Evolutionary conservation across 2,888 invertebrate genomes (phyloP).

Genomic region (Zaprionus bogoriensis): DNA sequence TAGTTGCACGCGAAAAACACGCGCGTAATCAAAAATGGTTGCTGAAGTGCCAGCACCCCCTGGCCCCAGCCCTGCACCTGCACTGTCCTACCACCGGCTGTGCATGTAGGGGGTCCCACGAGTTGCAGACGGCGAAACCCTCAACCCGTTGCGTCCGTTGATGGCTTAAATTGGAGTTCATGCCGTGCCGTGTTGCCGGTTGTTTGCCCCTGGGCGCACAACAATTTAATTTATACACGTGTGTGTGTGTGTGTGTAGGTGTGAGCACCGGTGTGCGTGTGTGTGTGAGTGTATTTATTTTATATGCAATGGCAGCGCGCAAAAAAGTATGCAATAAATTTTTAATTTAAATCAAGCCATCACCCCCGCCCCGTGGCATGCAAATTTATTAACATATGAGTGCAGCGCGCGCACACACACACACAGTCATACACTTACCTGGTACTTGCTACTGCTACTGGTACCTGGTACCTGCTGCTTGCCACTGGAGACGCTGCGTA

Average conservation of each 20-base stretch:
- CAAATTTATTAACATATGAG: slow-evolving; percentile 57
- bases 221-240: slow-evolving; percentile 65
- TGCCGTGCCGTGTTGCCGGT: slow-evolving; percentile 57
- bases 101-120: too few species aligned
- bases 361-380: slow-evolving; percentile 17
- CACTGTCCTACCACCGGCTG: too few species aligned
- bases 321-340: slow-evolving; percentile 77
- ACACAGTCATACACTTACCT: slow-evolving; percentile 21
- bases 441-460: not conserved
- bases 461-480: not conserved
- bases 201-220: slow-evolving; percentile 57
- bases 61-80: not conserved
- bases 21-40: slow-evolving; percentile 74
- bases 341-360: slow-evolving; percentile 75
- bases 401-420: slow-evolving; percentile 23
- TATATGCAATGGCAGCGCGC: slow-evolving; percentile 51
- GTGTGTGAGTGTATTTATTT: slow-evolving; percentile 34
- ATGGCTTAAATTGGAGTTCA: slow-evolving; percentile 67
- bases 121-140: slow-evolving; percentile 21
- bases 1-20: slow-evolving; percentile 74
- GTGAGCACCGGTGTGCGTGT: slow-evolving; percentile 1
- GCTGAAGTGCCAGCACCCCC: slow-evolving; percentile 49
- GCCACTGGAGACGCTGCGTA: slow-evolving; percentile 9
- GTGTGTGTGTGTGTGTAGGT: slow-evolving; percentile 2
- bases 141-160: slow-evolving; percentile 51